Evolutionary conservation across 2,113 vertebrate genomes (phyloP).

Genomic region (Trinectes maculatus): DNA sequence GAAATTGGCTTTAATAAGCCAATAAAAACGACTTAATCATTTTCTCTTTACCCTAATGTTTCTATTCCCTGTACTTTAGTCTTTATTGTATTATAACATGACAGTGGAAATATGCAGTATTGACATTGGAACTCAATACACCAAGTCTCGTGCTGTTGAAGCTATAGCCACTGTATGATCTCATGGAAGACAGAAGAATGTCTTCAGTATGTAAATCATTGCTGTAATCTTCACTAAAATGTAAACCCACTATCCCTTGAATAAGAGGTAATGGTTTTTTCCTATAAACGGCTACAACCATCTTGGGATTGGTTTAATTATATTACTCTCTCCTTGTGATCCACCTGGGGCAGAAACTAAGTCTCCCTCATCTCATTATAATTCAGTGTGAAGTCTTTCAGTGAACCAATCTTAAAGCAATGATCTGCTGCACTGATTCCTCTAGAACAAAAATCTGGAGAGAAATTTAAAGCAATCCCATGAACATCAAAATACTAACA

Average conservation of each 20-base stretch:
- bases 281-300: slow-evolving; percentile 57
- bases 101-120: neutral
- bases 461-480: neutral
- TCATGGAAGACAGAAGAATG: neutral
- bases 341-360: slow-evolving; percentile 7
- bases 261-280: slow-evolving; percentile 55
- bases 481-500: neutral
- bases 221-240: slow-evolving; percentile 19
- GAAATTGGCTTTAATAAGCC: slow-evolving; percentile 8
- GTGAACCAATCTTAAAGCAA: slow-evolving; percentile 13
- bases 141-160: neutral
- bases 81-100: neutral
- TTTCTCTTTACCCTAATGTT: neutral
- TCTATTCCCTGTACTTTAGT: neutral
- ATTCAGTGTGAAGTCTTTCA: slow-evolving; percentile 33
- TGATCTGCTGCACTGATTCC: slow-evolving; percentile 20
- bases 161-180: neutral
- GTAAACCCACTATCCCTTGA: slow-evolving; percentile 13
- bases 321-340: slow-evolving; percentile 45
- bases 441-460: neutral
- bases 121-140: neutral
- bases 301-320: slow-evolving; percentile 70
- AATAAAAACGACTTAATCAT: neutral
- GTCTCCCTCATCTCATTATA: slow-evolving; percentile 35
- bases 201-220: slow-evolving; percentile 6